Conservation (phyloP, 1,140 invertebrate species). For the Pogonomyrmex barbatus region DNA sequence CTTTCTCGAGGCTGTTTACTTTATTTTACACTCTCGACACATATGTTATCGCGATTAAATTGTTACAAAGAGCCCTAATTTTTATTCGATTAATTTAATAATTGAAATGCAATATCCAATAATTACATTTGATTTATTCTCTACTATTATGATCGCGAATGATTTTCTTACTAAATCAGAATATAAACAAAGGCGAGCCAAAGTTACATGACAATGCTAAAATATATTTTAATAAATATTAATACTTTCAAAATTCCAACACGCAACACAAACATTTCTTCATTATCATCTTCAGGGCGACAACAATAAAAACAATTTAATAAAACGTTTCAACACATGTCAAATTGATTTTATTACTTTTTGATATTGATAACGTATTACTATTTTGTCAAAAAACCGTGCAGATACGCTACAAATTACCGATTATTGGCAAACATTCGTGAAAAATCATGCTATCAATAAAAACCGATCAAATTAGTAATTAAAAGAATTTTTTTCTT, state of each 20-base stretch:
- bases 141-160: slow-evolving; percentile 3
- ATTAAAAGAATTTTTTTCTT: background rate
- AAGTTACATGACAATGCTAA: too few species aligned
- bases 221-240: too few species aligned
- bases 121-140: slow-evolving; percentile 13
- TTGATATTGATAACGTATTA: slow-evolving; percentile 2
- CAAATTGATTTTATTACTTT: background rate
- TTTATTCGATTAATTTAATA: background rate
- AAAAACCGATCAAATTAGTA: background rate
- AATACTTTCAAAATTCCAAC: too few species aligned
- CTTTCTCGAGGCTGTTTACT: slow-evolving; percentile 7
- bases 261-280: too few species aligned
- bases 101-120: slow-evolving; percentile 2
- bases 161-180: too few species aligned
- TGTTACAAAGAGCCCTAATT: background rate
- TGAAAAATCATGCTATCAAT: slow-evolving; percentile 1
- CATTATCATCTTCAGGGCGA: too few species aligned
- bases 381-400: background rate
- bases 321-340: too few species aligned
- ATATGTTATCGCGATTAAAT: background rate
- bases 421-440: background rate
- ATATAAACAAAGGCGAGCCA: too few species aligned
- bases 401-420: background rate
- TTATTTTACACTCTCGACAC: slow-evolving; percentile 23
- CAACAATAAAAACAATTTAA: too few species aligned